Conservation (phyloP, 2,113 vertebrate genomes). For the Ifrita kowaldi region DNA sequence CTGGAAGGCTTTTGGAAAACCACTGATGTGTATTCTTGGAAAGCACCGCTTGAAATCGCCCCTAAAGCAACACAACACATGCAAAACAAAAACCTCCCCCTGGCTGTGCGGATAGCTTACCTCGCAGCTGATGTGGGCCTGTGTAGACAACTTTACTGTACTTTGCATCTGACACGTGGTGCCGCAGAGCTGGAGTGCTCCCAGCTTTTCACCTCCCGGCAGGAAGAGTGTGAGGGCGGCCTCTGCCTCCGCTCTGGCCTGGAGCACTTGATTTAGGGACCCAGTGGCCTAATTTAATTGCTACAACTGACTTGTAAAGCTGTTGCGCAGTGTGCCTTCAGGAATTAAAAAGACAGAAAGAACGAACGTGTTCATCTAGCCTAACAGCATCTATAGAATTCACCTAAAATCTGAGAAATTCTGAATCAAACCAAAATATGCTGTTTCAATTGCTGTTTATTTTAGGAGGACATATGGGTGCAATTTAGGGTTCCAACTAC, state of each 20-base stretch:
- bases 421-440: background rate
- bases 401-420: background rate
- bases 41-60: background rate
- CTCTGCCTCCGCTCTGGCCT: background rate
- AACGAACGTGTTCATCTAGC: background rate
- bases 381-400: background rate
- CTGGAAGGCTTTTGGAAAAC: background rate
- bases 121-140: background rate
- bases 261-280: background rate
- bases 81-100: background rate
- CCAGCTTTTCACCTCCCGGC: background rate
- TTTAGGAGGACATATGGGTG: background rate
- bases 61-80: background rate
- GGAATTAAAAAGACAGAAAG: background rate
- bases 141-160: accelerated
- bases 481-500: background rate
- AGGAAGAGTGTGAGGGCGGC: accelerated
- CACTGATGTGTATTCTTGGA: accelerated
- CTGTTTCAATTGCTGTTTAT: background rate
- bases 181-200: accelerated
- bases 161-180: accelerated
- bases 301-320: background rate
- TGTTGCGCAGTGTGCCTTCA: background rate
- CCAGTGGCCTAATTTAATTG: background rate
- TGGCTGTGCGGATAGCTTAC: accelerated